Evolutionary conservation across 1,140 invertebrate species (phyloP), one percentile per base, ranked within the genome.

Genomic region (Neodiprion lecontei): DNA sequence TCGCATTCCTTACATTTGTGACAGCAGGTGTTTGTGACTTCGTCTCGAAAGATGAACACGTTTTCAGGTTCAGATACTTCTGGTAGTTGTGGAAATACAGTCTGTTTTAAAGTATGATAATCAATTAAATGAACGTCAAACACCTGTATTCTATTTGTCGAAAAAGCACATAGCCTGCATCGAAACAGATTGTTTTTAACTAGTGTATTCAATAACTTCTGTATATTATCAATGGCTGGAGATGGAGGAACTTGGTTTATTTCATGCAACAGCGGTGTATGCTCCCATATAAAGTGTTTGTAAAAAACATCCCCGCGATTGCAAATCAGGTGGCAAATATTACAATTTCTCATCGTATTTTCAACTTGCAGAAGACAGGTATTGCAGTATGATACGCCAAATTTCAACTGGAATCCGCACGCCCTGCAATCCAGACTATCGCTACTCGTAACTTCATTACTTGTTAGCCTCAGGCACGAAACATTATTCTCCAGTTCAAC

Each of bases 1-100:
- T 17, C 53, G 53, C 53, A 61, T 61, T 61, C 53, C 53, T 14
- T 61, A 61, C 53, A 61, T 61, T 61, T 61, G 53, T 61, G n/a
- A 61, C 53, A 61, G 53, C 53, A 61, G 9, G 53, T 61, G 53
- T 61, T 61, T 12, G 11, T 61, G 53, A 61, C 9, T 61, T 61
- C 53, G 9, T 61, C n/a, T 17, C 53, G 53, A 17, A 61, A 61
- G 53, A 61, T 61, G 53, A 12, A 12, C 53, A 61, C 53, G 11
- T 61, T 61, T 12, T 61, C 3, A 17, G n/a, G 53, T 12, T 61
- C 53, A 9, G 3, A 12, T 61, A 61, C 53, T 61, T 61, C 53
- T 17, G 53, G 53, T 61, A 61, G n/a, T 17, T 12, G 53, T 7
- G 53, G 53, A 61, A 61, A 61, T 61, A 61, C 53, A 17, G 11